Percentiles rank a stretch among this genome's conserved stretches.
phyloP scores from a whole-genome alignment of 2,797 vertebrate genomes.

The Sciurus carolinensis region DNA sequence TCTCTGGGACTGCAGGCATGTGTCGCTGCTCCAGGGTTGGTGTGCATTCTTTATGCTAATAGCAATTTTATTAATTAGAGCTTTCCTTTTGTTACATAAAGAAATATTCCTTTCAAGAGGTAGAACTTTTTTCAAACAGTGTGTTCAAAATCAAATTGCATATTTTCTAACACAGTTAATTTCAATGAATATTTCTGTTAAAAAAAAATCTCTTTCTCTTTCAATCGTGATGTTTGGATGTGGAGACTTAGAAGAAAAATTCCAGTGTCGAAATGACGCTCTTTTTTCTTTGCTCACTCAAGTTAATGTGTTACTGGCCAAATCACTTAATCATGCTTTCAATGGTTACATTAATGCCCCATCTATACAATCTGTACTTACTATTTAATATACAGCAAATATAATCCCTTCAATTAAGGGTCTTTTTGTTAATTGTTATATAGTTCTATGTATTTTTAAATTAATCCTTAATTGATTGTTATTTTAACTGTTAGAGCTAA shows the following conservation, averaged over 20 bases:
- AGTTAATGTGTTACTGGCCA: background rate
- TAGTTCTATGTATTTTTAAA: conserved; percentile 5
- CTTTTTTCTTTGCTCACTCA: background rate
- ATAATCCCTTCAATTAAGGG: background rate
- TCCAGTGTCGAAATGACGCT: background rate
- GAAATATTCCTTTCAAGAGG: background rate
- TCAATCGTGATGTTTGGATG: background rate
- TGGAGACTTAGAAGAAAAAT: background rate
- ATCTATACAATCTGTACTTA: background rate
- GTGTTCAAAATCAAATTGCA: background rate
- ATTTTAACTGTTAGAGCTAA: conserved; percentile 36
- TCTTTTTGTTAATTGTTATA: background rate
- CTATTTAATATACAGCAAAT: background rate
- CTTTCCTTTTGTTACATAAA: conserved; percentile 16
- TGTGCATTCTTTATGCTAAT: background rate
- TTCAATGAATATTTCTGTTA: conserved; percentile 34
- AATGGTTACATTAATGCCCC: background rate
- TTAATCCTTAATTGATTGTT: background rate
- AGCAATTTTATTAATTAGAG: background rate
- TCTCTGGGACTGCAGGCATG: too few relatives aligned
- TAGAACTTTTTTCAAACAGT: background rate
- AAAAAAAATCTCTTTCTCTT: background rate
- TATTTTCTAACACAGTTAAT: background rate
- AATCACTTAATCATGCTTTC: background rate
- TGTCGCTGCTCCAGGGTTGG: too few relatives aligned